These are phyloP conservation scores for Peromyscus aztecus DNA, from an alignment of 2,797 vertebrate genomes.

Conservation along the genomic window DNA sequence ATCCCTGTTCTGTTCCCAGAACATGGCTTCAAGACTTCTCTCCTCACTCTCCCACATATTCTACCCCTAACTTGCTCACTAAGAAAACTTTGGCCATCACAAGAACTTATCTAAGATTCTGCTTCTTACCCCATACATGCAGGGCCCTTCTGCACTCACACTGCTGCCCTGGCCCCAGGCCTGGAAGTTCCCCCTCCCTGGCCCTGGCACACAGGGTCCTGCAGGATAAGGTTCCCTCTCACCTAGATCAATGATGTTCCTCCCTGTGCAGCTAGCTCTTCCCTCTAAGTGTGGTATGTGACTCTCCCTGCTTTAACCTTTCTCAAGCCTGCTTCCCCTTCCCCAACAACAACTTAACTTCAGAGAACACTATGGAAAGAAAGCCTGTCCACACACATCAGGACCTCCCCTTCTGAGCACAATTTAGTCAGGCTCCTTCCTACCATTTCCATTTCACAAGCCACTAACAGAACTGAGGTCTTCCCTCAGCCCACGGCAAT, in stretches of 20 bases:
- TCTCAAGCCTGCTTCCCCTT: neutral
- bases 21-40: neutral
- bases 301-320: neutral
- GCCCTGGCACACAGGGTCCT: neutral
- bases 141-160: neutral
- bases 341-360: neutral
- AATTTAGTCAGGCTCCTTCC: neutral
- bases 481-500: neutral
- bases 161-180: neutral
- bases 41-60: neutral
- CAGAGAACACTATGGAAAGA: neutral
- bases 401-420: accelerated
- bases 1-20: neutral
- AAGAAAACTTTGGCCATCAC: neutral
- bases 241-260: neutral
- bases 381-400: neutral
- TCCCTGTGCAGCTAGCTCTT: neutral
- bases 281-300: neutral
- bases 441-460: neutral
- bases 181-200: neutral
- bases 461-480: neutral
- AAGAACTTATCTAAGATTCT: neutral
- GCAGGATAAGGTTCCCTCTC: neutral
- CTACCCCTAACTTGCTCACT: neutral
- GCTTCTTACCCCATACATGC: too few species aligned